Conservation (phyloP, 2,888 invertebrate species). For the Hypena proboscidalis region DNA sequence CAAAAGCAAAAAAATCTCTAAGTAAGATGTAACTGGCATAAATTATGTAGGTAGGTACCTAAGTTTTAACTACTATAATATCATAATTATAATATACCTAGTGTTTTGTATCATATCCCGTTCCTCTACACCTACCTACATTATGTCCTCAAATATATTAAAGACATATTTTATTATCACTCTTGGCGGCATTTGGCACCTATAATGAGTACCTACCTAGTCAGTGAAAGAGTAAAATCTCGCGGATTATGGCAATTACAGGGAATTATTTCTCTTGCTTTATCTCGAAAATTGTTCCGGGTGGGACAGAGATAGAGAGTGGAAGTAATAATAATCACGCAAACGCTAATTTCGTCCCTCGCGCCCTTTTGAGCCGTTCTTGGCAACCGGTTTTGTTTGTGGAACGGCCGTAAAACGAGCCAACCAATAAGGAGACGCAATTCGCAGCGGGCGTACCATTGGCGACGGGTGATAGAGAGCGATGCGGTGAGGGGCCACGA, state of each 20-base stretch:
- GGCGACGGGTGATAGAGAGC: conserved; percentile 70
- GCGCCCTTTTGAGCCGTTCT: conserved; percentile 79
- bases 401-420: conserved; percentile 72
- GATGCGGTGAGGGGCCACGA: conserved; percentile 42
- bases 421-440: conserved; percentile 63
- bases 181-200: no score
- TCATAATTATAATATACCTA: no score
- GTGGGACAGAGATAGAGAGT: conserved; percentile 59
- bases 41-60: no score
- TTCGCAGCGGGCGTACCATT: conserved; percentile 74
- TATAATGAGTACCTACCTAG: conserved; percentile 10
- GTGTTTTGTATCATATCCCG: no score
- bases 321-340: conserved; percentile 70
- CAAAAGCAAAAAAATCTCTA: no score
- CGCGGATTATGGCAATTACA: conserved; percentile 27
- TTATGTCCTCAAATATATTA: no score
- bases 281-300: conserved; percentile 34
- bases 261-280: conserved; percentile 45
- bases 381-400: conserved; percentile 83
- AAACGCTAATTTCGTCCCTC: conserved; percentile 77
- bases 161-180: no score
- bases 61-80: no score
- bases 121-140: no score
- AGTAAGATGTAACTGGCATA: no score
- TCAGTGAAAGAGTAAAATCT: conserved; percentile 34